Evolutionary conservation across 1,140 invertebrate species (phyloP).

Genomic region (Drosophila kikkawai): DNA sequence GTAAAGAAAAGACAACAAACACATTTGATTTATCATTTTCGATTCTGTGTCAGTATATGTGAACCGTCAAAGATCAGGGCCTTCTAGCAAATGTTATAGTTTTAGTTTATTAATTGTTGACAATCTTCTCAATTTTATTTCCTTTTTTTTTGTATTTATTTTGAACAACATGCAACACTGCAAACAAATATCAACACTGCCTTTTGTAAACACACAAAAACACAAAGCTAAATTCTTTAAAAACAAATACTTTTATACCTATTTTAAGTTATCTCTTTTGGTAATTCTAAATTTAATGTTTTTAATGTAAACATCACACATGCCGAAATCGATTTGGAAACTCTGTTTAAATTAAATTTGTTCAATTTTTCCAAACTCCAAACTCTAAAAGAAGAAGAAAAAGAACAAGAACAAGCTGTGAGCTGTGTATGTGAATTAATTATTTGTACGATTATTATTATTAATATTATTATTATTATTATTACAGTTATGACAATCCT

Average conservation of each 20-base stretch:
- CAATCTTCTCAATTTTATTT: slow-evolving; percentile 16
- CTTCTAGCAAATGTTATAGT: slow-evolving; percentile 72
- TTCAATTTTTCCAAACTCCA: slow-evolving; percentile 23
- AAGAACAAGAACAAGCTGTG: slow-evolving; percentile 65
- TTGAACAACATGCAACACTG: slow-evolving; percentile 46
- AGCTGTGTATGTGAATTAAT: slow-evolving; percentile 76
- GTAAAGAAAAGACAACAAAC: slow-evolving; percentile 40
- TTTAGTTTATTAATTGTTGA: slow-evolving; percentile 44
- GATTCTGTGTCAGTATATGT: slow-evolving; percentile 42
- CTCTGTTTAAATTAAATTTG: slow-evolving; percentile 14
- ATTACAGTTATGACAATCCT: slow-evolving; percentile 59
- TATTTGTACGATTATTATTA: slow-evolving; percentile 55
- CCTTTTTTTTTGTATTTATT: slow-evolving; percentile 33
- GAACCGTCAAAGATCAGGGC: slow-evolving; percentile 60
- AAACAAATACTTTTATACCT: slow-evolving; percentile 3
- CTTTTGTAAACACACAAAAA: slow-evolving; percentile 70
- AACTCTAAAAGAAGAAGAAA: slow-evolving; percentile 20
- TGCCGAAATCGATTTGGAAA: slow-evolving; percentile 15
- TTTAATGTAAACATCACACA: slow-evolving; percentile 55
- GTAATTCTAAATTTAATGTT: slow-evolving; percentile 25
- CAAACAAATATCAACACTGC: slow-evolving; percentile 72
- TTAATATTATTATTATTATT: slow-evolving; percentile 54
- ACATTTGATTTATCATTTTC: slow-evolving; percentile 31
- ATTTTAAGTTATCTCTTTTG: slow-evolving; percentile 36
- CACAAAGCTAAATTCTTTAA: slow-evolving; percentile 25